These are phyloP conservation scores for Podarcis cretensis DNA, from an alignment of 2,113 vertebrate genomes.

Conservation along the genomic window DNA sequence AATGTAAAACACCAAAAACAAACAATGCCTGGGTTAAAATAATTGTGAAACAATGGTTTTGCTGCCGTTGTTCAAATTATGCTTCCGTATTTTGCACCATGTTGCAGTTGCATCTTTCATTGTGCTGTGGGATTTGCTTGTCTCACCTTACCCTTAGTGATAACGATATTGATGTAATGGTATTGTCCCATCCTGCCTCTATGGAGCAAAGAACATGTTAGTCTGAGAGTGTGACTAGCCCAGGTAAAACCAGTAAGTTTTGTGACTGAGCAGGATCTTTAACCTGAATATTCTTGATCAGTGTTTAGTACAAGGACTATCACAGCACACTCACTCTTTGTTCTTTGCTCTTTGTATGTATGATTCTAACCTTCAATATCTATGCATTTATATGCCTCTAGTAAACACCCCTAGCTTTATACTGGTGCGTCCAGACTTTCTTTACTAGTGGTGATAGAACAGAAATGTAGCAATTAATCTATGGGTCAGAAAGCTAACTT, in stretches of 20 bases:
- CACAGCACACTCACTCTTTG: neutral
- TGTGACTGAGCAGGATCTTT: neutral
- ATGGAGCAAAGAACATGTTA: neutral
- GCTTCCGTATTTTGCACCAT: neutral
- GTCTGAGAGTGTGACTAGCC: neutral
- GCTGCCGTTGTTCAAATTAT: conserved; percentile 22
- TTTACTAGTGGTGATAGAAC: neutral
- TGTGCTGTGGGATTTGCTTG: conserved; percentile 52
- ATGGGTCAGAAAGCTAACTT: rapidly evolving
- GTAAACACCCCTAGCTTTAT: neutral
- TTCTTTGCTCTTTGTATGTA: no score
- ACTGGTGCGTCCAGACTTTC: neutral
- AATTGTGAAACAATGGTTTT: conserved; percentile 4
- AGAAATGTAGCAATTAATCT: rapidly evolving
- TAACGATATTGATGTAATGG: neutral
- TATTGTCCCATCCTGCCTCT: no score
- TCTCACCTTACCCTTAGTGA: neutral
- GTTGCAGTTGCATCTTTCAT: conserved; percentile 42
- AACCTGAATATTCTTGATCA: neutral
- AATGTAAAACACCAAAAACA: neutral
- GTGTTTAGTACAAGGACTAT: neutral
- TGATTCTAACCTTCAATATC: no score
- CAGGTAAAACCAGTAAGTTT: neutral
- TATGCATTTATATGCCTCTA: conserved; percentile 3
- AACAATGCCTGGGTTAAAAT: conserved; percentile 40